Evolutionary conservation across 1,140 invertebrate genomes (phyloP).

Genomic region (Triops longicaudatus): DNA sequence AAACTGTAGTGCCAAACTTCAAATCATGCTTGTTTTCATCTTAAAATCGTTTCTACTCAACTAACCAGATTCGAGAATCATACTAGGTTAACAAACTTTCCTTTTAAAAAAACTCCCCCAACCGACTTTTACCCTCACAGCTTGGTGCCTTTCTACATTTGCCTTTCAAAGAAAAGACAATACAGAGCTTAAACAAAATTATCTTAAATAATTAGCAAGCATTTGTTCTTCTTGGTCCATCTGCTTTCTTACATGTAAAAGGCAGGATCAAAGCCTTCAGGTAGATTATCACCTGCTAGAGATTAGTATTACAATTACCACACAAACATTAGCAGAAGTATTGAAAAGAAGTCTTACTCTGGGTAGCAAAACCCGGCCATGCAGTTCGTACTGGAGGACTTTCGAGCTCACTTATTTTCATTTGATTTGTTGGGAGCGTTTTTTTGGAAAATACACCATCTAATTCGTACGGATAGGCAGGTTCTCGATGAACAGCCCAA

Average conservation of each 20-base stretch:
- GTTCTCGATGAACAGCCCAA: neutral
- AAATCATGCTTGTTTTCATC: neutral
- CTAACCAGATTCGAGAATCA: neutral
- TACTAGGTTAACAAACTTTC: neutral
- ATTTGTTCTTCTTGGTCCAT: neutral
- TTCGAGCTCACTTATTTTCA: neutral
- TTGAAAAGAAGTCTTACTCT: neutral
- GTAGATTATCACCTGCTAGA: neutral
- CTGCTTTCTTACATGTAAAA: neutral
- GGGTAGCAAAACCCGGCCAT: neutral
- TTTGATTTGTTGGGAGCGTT: neutral
- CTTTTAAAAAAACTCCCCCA: neutral
- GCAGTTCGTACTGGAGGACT: neutral
- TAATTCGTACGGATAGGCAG: neutral
- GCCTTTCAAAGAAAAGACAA: neutral
- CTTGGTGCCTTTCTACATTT: neutral
- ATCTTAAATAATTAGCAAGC: neutral
- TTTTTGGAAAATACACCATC: neutral
- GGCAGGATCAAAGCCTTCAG: neutral
- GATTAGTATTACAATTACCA: too few species aligned
- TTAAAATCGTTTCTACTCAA: neutral
- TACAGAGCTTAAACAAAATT: neutral
- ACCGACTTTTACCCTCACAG: neutral
- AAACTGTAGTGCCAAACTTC: neutral
- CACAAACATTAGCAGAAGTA: too few species aligned